These are phyloP conservation scores for Mercenaria mercenaria DNA, from an alignment of 1,140 invertebrate genomes.

Conservation along the genomic window DNA sequence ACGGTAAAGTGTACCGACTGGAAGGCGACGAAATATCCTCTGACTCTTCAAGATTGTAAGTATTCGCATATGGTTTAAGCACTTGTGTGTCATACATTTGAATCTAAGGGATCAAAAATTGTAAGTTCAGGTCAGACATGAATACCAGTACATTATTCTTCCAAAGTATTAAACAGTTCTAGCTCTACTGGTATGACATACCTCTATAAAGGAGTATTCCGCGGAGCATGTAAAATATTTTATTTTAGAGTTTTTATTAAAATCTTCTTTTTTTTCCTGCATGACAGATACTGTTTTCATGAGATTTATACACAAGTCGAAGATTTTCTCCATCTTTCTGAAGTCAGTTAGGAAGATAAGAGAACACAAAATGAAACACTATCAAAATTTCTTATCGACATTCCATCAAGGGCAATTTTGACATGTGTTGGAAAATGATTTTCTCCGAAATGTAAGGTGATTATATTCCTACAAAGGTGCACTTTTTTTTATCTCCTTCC, in stretches of 20 bases:
- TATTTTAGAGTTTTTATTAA: too few relatives aligned
- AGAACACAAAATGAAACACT: background rate
- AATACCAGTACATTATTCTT: too few relatives aligned
- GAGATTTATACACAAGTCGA: too few relatives aligned
- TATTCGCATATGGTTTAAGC: slow-evolving; percentile 12
- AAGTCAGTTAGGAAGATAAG: too few relatives aligned
- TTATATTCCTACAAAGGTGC: background rate
- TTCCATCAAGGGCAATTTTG: background rate
- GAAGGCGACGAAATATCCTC: slow-evolving; percentile 97
- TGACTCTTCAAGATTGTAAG: slow-evolving; percentile 94
- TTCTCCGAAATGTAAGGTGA: background rate
- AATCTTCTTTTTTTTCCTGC: too few relatives aligned
- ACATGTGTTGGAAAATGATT: slow-evolving; percentile 1
- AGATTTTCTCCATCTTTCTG: too few relatives aligned
- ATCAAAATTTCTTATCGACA: background rate
- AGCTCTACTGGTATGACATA: too few relatives aligned
- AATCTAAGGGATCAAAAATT: background rate
- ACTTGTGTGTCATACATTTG: background rate
- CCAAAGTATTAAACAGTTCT: too few relatives aligned
- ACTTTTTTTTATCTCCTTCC: background rate
- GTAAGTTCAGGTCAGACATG: too few relatives aligned
- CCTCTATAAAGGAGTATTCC: too few relatives aligned
- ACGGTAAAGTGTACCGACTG: slow-evolving; percentile 99
- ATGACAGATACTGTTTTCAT: too few relatives aligned
- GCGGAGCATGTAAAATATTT: too few relatives aligned